phyloP scores from a whole-genome alignment of 2,888 invertebrate genomes.

The Ormyrus rosae region DNA sequence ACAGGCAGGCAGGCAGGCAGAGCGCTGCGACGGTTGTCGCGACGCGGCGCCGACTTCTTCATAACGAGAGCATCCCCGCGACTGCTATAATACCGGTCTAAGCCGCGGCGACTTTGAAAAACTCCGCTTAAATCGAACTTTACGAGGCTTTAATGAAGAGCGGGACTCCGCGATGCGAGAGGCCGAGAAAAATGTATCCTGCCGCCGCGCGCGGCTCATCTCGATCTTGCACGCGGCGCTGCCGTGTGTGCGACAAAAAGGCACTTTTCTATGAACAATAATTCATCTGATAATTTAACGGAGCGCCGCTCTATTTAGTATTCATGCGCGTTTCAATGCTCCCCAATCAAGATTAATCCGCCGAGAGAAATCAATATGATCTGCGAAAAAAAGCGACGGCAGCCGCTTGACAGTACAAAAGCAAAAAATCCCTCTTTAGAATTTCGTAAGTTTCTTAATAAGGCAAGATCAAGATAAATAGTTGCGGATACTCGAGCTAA shows the following conservation, averaged over 20 bases:
- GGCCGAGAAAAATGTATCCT: neutral
- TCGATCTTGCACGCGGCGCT: no score
- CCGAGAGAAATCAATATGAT: no score
- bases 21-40: no score
- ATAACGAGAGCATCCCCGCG: slow-evolving; percentile 8
- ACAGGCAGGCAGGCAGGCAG: no score
- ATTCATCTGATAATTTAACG: no score
- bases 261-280: no score
- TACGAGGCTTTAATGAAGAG: slow-evolving; percentile 30
- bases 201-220: neutral
- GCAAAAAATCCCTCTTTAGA: slow-evolving; percentile 20
- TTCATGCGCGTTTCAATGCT: no score
- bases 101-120: neutral
- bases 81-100: slow-evolving; percentile 22
- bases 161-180: neutral
- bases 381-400: no score
- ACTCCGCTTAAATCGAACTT: slow-evolving; percentile 21
- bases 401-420: neutral
- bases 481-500: neutral
- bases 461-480: slow-evolving; percentile 26
- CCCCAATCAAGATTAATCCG: no score
- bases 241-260: no score
- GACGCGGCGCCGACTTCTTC: slow-evolving; percentile 5
- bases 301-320: no score
- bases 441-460: slow-evolving; percentile 33